These are phyloP conservation scores for Noctua janthina DNA, from an alignment of 2,888 invertebrate genomes.

Conservation along the genomic window DNA sequence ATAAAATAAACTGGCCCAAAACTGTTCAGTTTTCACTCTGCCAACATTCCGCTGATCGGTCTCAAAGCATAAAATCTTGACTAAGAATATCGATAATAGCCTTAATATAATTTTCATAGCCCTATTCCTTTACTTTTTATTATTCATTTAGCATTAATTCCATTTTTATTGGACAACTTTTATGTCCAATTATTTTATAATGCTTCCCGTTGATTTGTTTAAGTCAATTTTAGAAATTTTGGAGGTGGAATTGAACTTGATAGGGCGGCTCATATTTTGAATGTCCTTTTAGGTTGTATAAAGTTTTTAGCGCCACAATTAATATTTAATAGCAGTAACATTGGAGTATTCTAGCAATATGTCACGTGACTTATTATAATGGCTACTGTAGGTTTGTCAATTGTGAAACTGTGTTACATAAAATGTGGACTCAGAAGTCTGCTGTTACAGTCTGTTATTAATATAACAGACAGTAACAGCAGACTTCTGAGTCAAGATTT, in stretches of 20 bases:
- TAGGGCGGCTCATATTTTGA: not conserved
- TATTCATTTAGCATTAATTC: conserved; percentile 68
- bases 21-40: conserved; percentile 17
- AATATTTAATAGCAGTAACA: not conserved
- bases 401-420: too few species aligned
- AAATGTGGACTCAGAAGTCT: too few species aligned
- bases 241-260: conserved; percentile 20
- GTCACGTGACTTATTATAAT: not conserved
- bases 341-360: not conserved
- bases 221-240: conserved; percentile 39
- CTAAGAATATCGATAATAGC: conserved; percentile 66
- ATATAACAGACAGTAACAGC: too few species aligned
- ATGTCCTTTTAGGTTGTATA: not conserved
- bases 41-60: conserved; percentile 50
- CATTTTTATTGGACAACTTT: conserved; percentile 65
- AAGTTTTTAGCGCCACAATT: not conserved
- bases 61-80: conserved; percentile 59
- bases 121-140: conserved; percentile 62
- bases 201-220: conserved; percentile 56
- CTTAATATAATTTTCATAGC: conserved; percentile 69
- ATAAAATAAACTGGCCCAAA: conserved; percentile 27
- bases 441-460: not conserved
- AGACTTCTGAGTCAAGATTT: too few species aligned
- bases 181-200: conserved; percentile 68
- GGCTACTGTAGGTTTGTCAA: not conserved